Percentiles rank a stretch among this genome's conserved stretches.
Conservation (phyloP, 2,797 vertebrate species). For the Acomys russatus region DNA sequence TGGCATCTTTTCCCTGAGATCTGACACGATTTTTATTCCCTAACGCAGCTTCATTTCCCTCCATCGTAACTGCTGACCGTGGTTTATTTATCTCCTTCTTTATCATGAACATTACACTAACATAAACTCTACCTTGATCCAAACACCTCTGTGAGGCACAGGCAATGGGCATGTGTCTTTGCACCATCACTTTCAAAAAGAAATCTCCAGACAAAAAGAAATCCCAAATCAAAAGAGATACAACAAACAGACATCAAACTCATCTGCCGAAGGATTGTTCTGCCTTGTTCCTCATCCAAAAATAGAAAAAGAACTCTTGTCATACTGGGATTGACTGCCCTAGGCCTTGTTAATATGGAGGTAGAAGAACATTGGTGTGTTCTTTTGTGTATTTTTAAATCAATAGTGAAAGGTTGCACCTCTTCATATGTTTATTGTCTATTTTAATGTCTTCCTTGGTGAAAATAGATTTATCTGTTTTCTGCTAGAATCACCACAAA, state of each 20-base stretch:
- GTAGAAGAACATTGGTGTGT: background rate
- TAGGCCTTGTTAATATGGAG: background rate
- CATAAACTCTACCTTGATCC: background rate
- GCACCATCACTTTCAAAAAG: background rate
- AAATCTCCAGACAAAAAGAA: constrained; percentile 12
- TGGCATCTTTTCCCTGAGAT: background rate
- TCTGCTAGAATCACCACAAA: background rate
- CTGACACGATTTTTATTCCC: background rate
- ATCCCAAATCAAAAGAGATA: background rate
- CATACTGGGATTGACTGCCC: background rate
- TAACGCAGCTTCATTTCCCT: background rate
- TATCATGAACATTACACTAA: background rate
- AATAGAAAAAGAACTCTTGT: background rate
- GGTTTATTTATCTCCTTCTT: background rate
- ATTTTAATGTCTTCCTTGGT: background rate
- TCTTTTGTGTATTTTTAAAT: background rate
- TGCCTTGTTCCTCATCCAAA: background rate
- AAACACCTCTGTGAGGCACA: background rate
- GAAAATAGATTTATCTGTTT: background rate
- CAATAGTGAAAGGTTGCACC: background rate
- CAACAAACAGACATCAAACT: background rate
- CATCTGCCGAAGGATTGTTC: background rate
- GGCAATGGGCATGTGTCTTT: background rate
- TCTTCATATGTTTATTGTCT: background rate
- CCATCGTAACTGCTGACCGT: rapidly evolving